Conservation (phyloP, 2,113 vertebrate genomes). For the Ascaphus truei region DNA sequence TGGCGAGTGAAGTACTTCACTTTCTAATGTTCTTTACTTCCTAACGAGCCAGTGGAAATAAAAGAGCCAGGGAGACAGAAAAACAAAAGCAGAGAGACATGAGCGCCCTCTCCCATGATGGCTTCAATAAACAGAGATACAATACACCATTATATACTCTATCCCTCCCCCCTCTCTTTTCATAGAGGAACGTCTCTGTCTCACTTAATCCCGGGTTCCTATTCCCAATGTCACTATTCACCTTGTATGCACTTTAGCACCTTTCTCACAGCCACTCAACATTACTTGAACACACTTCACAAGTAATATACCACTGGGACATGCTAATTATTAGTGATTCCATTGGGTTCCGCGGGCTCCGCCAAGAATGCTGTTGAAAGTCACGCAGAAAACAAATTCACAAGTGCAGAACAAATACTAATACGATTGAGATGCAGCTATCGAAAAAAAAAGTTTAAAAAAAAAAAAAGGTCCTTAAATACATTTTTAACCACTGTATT, state of each 20-base stretch:
- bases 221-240: not conserved
- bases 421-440: not conserved
- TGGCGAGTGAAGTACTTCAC: too few species aligned
- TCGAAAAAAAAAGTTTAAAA: too few species aligned
- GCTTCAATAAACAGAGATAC: not conserved
- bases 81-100: not conserved
- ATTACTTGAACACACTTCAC: conserved; percentile 20
- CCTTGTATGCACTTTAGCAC: conserved; percentile 2
- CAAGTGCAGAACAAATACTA: not conserved
- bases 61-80: not conserved
- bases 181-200: not conserved
- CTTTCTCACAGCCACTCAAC: conserved; percentile 14
- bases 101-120: not conserved
- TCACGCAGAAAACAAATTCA: not conserved
- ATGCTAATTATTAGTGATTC: conserved; percentile 29
- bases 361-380: not conserved
- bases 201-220: not conserved
- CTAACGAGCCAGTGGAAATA: too few species aligned
- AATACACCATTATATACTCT: not conserved
- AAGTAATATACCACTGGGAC: conserved; percentile 17
- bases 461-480: too few species aligned
- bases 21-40: too few species aligned
- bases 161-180: not conserved
- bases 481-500: not conserved
- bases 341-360: not conserved